Percentiles rank a stretch among this genome's conserved stretches.
Evolutionary conservation across 2,888 invertebrate genomes (phyloP).

Genomic region (Dendrolimus houi): DNA sequence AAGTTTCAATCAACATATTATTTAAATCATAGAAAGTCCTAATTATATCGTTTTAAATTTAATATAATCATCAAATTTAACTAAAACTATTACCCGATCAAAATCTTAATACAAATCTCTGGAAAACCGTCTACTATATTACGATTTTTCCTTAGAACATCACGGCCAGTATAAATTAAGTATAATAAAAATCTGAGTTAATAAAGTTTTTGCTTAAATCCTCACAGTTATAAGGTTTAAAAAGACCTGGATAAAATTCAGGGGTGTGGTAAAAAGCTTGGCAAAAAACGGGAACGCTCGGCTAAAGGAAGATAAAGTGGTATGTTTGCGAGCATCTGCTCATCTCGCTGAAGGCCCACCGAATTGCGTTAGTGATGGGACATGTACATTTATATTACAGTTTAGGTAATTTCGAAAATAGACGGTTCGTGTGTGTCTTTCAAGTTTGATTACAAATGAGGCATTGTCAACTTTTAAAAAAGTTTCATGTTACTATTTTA

Average conservation of each 20-base stretch:
- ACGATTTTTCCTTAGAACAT: not conserved
- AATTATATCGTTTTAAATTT: too few relatives aligned
- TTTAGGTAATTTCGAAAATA: too few relatives aligned
- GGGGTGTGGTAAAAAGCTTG: not conserved
- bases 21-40: too few relatives aligned
- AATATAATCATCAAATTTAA: too few relatives aligned
- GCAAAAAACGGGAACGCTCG: conserved; percentile 7
- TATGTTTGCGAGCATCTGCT: conserved; percentile 20
- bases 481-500: too few relatives aligned
- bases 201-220: not conserved
- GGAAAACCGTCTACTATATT: not conserved
- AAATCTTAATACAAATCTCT: not conserved
- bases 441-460: too few relatives aligned
- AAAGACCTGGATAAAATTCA: conserved; percentile 3
- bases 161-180: not conserved
- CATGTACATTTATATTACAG: not conserved
- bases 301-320: conserved; percentile 9
- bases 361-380: conserved; percentile 10
- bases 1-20: too few relatives aligned
- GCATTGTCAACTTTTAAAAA: too few relatives aligned
- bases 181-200: conserved; percentile 3
- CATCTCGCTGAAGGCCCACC: conserved; percentile 16
- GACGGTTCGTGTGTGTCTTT: too few relatives aligned
- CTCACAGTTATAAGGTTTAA: conserved; percentile 2
- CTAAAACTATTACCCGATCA: not conserved